Evolutionary conservation across 2,888 invertebrate species (phyloP), one percentile per base, ranked within the genome.

Genomic region (Pimpla rufipes): DNA sequence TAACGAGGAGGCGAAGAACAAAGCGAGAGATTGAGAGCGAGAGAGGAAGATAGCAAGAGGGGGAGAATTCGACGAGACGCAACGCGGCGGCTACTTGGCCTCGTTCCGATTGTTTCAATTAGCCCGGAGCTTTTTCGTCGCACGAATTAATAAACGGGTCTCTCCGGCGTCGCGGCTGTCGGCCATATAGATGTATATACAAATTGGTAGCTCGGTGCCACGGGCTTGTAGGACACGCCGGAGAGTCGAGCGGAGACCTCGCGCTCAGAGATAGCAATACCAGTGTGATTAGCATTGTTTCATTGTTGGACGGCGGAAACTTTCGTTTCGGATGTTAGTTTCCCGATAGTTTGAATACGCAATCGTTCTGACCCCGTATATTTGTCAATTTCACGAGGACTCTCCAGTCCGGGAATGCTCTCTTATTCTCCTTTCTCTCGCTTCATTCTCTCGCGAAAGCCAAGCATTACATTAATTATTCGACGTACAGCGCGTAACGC

Each of bases 321-420:
- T 85, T 85, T 85, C 85, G 81, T 87, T 88, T 87, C 83, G 87
- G 78, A 81, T 81, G 85, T 70, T 84, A 84, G 83, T 87, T 85
- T 84, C 87, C 77, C 87, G 77, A 81, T 81, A 77, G 81, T 81
- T 79, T 83, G 79, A 79, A 79, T 79, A 83, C 66, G 70, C 79
- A 85, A 88, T 88, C 87, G 84, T 83, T 83, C 77, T 81, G 55
- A 59, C 73, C 81, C 37, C 10, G 76, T 79, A 70, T 83, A 87
- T 87, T 89, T 87, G 86, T 86, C 87, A 87, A 85, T 86, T 86
- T 76, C 81, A 80, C 47, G 76, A 40, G 57, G 66, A 47, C 78
- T 67, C 62, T 50, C 59, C 35, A 78, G 40, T 67, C 45, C 70
- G 68, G 74, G 40, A 67, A 76, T 42, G 64, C 71, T 42, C 71